Percentiles rank a stretch among this genome's conserved stretches.
Conservation (phyloP, 2,113 vertebrate genomes). For the Alces alces region DNA sequence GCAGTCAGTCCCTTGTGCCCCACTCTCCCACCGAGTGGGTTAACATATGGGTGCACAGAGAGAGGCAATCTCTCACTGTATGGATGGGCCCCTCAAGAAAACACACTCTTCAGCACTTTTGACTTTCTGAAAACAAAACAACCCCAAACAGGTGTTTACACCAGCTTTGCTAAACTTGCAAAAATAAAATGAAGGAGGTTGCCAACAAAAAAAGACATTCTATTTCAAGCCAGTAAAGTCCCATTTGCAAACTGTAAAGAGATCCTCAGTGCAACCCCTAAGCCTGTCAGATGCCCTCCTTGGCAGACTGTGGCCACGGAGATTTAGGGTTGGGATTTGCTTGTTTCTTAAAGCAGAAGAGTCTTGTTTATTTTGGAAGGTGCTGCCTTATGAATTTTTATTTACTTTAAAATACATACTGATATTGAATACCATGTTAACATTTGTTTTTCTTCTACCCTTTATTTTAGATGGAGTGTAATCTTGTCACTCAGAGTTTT, state of each 20-base stretch:
- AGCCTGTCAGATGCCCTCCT: rapidly evolving
- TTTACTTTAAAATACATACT: background rate
- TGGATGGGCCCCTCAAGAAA: background rate
- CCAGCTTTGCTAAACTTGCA: background rate
- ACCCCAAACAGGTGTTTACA: background rate
- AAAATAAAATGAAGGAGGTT: background rate
- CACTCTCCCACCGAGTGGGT: background rate
- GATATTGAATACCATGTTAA: background rate
- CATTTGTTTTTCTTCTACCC: background rate
- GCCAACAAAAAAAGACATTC: background rate
- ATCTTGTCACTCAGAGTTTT: background rate
- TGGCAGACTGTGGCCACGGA: rapidly evolving
- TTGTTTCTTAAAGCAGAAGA: background rate
- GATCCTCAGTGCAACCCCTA: background rate
- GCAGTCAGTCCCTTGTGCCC: no score
- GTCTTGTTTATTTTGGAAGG: slow-evolving; percentile 5
- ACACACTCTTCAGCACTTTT: background rate
- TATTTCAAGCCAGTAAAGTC: background rate
- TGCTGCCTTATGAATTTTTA: background rate
- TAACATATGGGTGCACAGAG: background rate
- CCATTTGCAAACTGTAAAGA: background rate
- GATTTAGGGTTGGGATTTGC: background rate
- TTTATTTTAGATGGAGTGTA: slow-evolving; percentile 1
- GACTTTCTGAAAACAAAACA: slow-evolving; percentile 15
- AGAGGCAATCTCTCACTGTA: background rate